Evolutionary conservation across 2,113 vertebrate genomes (phyloP), one percentile per base, ranked within the genome.

Genomic region (Tylochromis polylepis): DNA sequence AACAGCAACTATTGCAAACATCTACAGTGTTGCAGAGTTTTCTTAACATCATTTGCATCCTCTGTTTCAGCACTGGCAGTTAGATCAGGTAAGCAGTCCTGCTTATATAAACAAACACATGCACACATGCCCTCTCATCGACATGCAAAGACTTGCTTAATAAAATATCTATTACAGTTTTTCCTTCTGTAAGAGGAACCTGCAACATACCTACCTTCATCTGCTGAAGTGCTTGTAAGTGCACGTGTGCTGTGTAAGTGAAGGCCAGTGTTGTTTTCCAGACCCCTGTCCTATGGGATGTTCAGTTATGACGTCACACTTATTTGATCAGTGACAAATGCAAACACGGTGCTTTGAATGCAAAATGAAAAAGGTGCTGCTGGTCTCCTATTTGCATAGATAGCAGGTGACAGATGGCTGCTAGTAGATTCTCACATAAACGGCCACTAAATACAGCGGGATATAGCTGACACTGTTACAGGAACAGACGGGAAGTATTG

Each of bases 381-480:
- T 91, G 51, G 87, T 38, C 49, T 16, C 36, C 53, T 91, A 88
- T 95, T 92, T 95, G 91, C 92, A 93, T 93, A 89, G 90, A 91
- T 87, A 88, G 87, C 89, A 90, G 91, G 83, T 92, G 89, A 91
- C 93, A 94, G 94, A 91, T 92, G 91, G 93, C 87, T 85, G 81
- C 83, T 79, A 24, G 85, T 89, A 51, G 53, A 85, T 90, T 90
- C 67, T 87, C 82, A 86, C 87, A 89, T 86, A 90, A 93, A 94
- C 89, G 70, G 90, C 81, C 84, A 88, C 89, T 93, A 90, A 94
- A 92, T 90, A 90, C 84, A 89, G 81, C 77, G 27, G 89, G 78
- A 89, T 92, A 49, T 89, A 85, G 49, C 84, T 84, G 87, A 93
- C 90, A 88, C 83, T 89, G 86, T 89, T 91, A 83, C 80, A 89